phyloP scores from a whole-genome alignment of 2,113 vertebrate genomes.

The Mormoops blainvillei region DNA sequence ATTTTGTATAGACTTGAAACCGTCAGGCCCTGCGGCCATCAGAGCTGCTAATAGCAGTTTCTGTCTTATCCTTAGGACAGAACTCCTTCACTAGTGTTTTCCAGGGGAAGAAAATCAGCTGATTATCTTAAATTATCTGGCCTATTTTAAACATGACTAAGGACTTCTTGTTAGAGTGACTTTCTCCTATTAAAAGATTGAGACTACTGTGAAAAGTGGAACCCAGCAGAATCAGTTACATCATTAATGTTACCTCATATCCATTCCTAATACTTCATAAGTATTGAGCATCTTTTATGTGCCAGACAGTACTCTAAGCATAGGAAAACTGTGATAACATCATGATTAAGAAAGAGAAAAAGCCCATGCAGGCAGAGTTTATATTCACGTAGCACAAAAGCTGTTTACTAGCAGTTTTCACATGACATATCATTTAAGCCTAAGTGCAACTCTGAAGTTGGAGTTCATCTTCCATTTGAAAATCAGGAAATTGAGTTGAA shows the following conservation, averaged over 20 bases:
- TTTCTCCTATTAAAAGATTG: slow-evolving; percentile 44
- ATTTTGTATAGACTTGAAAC: background rate
- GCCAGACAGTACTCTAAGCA: background rate
- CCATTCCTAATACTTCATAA: background rate
- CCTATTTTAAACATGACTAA: slow-evolving; percentile 74
- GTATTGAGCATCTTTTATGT: background rate
- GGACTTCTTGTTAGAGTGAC: slow-evolving; percentile 43
- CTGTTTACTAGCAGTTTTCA: background rate
- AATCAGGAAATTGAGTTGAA: slow-evolving; percentile 62
- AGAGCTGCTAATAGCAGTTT: background rate
- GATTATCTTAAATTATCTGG: slow-evolving; percentile 72
- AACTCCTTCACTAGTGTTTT: slow-evolving; percentile 19
- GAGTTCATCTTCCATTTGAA: slow-evolving; percentile 58
- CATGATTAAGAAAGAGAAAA: background rate
- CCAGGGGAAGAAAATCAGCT: slow-evolving; percentile 52
- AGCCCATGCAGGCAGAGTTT: background rate
- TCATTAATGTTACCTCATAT: background rate
- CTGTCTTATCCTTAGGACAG: background rate
- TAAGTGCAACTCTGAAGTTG: slow-evolving; percentile 2
- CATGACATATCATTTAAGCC: background rate
- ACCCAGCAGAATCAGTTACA: background rate
- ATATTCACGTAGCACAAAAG: background rate
- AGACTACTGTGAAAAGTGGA: slow-evolving; percentile 40
- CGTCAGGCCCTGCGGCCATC: background rate
- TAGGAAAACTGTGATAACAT: background rate